These are phyloP conservation scores for Osedax fenrisi DNA, from an alignment of 2,888 invertebrate genomes.

Conservation along the genomic window DNA sequence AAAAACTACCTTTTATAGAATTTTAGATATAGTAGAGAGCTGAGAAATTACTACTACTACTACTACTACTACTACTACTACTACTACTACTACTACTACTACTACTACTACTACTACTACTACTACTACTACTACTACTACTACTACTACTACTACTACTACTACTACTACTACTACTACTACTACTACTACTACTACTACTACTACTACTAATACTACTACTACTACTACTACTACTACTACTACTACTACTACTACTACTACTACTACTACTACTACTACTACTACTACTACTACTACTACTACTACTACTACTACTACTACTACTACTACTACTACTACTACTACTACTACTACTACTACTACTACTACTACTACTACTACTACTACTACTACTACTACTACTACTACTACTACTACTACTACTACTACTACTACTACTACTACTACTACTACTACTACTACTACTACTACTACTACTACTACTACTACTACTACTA, in stretches of 20 bases:
- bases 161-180: background rate
- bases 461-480: background rate
- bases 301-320: background rate
- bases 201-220: background rate
- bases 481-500: background rate
- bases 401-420: background rate
- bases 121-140: conserved; percentile 11
- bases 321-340: background rate
- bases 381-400: background rate
- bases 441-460: background rate
- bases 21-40: too few relatives aligned
- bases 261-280: background rate
- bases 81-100: conserved; percentile 11
- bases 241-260: background rate
- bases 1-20: too few relatives aligned
- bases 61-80: conserved; percentile 11
- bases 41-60: background rate
- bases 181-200: background rate
- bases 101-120: conserved; percentile 9
- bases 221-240: background rate
- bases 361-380: background rate
- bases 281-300: background rate
- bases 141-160: conserved; percentile 9
- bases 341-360: background rate
- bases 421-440: background rate